Conservation (phyloP, 2,888 invertebrate species). For the Apamea crenata region DNA sequence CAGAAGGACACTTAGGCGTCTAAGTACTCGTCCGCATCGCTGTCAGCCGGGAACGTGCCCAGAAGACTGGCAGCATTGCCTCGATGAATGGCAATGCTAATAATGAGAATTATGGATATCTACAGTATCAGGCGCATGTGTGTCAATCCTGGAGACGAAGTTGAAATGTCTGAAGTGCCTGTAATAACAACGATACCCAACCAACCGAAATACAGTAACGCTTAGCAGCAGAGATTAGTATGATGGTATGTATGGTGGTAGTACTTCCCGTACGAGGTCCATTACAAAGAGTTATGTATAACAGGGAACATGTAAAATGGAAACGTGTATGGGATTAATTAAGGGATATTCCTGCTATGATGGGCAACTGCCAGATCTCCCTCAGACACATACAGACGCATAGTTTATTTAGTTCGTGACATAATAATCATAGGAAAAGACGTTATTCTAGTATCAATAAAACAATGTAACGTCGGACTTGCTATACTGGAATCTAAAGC, state of each 20-base stretch:
- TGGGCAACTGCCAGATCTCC: not conserved
- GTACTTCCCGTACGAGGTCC: not conserved
- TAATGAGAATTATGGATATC: not conserved
- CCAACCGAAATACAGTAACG: not conserved
- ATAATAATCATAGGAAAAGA: not conserved
- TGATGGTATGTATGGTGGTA: not conserved
- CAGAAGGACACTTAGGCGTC: not conserved
- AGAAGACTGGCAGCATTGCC: not conserved
- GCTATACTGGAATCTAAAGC: not conserved
- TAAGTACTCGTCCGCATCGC: not conserved
- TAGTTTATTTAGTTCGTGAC: not conserved
- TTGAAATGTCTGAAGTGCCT: too few relatives aligned
- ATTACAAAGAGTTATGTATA: not conserved
- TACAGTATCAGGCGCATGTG: not conserved
- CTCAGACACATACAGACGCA: not conserved
- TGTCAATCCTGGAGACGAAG: not conserved
- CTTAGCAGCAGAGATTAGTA: not conserved
- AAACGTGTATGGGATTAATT: slow-evolving; percentile 24
- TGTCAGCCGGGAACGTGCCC: not conserved
- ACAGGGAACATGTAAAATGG: not conserved
- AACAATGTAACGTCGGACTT: not conserved
- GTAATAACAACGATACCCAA: not conserved
- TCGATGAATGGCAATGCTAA: not conserved
- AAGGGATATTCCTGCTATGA: not conserved
- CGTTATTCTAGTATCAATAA: not conserved